Evolutionary conservation across 2,888 invertebrate genomes (phyloP), one percentile per base, ranked within the genome.

Genomic region (Mycalesis mineus): DNA sequence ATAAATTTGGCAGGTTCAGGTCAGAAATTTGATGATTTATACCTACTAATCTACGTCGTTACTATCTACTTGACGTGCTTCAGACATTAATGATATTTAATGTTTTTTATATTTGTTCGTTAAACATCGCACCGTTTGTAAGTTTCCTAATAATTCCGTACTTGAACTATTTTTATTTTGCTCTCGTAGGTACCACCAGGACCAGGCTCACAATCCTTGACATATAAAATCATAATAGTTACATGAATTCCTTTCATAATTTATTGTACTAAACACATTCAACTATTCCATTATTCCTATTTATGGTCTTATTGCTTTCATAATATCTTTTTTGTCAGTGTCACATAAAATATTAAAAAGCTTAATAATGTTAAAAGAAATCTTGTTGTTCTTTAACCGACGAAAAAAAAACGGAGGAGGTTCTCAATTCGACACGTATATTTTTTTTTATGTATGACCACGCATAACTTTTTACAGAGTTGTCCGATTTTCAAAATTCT

Each of bases 191-290:
- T 37, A 41, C 15, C 29, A 15, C 33, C 33, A 47, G n/a, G n/a
- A n/a, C n/a, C n/a, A n/a, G n/a, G n/a, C n/a, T 31, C 41, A 5
- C 15, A 41, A 60, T 54, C 62, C 62, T 62, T 62, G 62, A 62
- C 62, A 62, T 62, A 62, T 62, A 56, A 45, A 58, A 56, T 39
- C 54, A 50, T 28, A 54, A 57, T 41, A 50, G 42, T 51, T 33
- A 42, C 50, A 45, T 33, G 39, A 39, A 49, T 33, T 49, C 17
- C 44, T 53, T 44, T 47, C 53, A 47, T 41, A 39, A 60, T 57
- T 41, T 53, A 49, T 40, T 37, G 14, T 40, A 22, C 37, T 14
- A 22, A 39, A 33, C 11, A 15, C 5, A 9, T 29, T 11, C 22
- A 13, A 37, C 37, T 49, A 22, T 37, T 31, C 13, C 37, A 42